phyloP scores from a whole-genome alignment of 2,888 invertebrate genomes.

The Campoplex capitator region DNA sequence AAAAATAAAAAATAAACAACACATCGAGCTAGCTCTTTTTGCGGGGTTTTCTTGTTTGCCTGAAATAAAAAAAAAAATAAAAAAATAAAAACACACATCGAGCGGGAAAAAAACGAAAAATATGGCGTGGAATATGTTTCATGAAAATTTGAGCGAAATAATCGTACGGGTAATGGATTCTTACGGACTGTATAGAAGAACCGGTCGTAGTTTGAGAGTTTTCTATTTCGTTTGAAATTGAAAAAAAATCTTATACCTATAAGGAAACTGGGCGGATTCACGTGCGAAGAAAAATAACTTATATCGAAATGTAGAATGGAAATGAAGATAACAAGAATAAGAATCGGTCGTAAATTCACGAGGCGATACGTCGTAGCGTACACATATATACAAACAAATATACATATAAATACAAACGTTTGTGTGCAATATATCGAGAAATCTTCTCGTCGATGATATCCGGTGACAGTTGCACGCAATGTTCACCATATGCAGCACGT shows the following conservation, averaged over 20 bases:
- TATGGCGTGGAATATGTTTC: background rate
- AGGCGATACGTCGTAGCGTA: constrained; percentile 1
- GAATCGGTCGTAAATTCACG: constrained; percentile 32
- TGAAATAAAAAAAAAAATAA: background rate
- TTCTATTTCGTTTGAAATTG: background rate
- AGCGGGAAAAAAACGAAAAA: background rate
- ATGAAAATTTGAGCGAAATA: background rate
- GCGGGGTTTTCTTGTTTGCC: background rate
- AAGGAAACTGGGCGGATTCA: background rate
- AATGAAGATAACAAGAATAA: constrained; percentile 12
- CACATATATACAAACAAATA: background rate
- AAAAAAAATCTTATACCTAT: background rate
- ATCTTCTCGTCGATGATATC: constrained; percentile 60
- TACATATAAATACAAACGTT: background rate
- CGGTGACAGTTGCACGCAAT: constrained; percentile 60
- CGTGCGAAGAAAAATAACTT: constrained; percentile 10
- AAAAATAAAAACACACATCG: no score
- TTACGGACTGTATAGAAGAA: background rate
- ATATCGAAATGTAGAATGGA: constrained; percentile 9
- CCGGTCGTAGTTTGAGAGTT: background rate
- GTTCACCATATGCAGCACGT: constrained; percentile 52
- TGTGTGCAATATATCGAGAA: constrained; percentile 48
- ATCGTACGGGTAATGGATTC: background rate
- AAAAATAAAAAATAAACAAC: background rate
- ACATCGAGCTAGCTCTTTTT: no score